Evolutionary conservation across 2,888 invertebrate species (phyloP).

Genomic region (Nemoura dubitans): DNA sequence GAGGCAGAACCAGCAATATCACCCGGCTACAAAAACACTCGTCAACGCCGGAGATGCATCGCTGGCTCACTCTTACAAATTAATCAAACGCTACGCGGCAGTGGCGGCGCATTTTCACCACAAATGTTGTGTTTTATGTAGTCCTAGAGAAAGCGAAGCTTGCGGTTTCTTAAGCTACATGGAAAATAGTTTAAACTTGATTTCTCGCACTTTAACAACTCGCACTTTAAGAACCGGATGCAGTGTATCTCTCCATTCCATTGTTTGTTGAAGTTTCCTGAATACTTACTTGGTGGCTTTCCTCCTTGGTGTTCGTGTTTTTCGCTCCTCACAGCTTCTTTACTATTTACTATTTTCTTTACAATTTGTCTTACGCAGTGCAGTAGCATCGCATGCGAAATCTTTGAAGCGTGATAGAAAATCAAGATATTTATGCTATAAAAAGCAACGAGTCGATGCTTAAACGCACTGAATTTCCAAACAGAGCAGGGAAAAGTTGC

Average conservation of each 20-base stretch:
- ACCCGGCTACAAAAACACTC: not conserved
- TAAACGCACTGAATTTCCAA: too few relatives aligned
- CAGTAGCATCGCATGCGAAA: not conserved
- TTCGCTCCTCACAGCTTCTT: not conserved
- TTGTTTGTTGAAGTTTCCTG: conserved; percentile 12
- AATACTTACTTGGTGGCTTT: not conserved
- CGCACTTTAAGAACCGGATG: not conserved
- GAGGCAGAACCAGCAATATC: not conserved
- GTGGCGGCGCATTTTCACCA: not conserved
- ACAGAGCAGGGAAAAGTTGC: too few relatives aligned
- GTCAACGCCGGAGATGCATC: not conserved
- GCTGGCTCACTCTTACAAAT: not conserved
- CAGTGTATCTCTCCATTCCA: not conserved
- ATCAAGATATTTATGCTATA: too few relatives aligned
- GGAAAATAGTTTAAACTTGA: not conserved
- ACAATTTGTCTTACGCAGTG: not conserved
- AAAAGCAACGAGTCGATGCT: too few relatives aligned
- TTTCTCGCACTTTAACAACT: not conserved
- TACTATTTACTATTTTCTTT: not conserved
- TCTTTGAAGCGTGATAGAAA: too few relatives aligned
- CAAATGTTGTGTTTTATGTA: not conserved
- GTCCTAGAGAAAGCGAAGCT: not conserved
- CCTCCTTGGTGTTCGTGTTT: not conserved
- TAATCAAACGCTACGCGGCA: not conserved
- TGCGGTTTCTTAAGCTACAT: not conserved